Evolutionary conservation across 2,113 vertebrate species (phyloP).

Genomic region (Orcinus orca): DNA sequence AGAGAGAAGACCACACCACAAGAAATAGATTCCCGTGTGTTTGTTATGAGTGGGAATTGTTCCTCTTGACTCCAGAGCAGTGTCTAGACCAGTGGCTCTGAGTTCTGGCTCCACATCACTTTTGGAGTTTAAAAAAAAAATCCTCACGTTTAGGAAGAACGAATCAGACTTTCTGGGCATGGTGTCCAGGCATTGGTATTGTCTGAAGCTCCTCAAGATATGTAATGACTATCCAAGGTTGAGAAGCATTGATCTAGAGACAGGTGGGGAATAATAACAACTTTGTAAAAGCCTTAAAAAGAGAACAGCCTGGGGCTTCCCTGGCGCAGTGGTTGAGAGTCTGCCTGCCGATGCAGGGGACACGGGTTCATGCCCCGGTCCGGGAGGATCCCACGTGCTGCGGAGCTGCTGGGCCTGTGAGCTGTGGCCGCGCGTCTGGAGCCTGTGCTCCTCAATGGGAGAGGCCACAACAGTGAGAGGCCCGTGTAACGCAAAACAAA

Average conservation of each 20-base stretch:
- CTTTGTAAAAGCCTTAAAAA: not conserved
- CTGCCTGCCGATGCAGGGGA: too few relatives aligned
- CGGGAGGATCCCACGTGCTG: too few relatives aligned
- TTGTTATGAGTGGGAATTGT: not conserved
- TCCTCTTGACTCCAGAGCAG: not conserved
- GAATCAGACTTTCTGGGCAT: not conserved
- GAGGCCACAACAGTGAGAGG: too few relatives aligned
- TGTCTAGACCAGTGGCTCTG: not conserved
- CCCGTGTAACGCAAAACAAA: too few relatives aligned
- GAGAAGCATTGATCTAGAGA: not conserved
- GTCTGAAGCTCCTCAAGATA: not conserved
- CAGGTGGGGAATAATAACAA: not conserved
- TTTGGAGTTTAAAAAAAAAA: not conserved
- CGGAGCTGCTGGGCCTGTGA: too few relatives aligned
- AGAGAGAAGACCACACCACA: not conserved
- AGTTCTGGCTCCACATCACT: not conserved
- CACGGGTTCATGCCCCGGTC: too few relatives aligned
- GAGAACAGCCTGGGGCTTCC: not conserved
- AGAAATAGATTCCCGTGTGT: not conserved
- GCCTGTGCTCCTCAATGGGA: too few relatives aligned
- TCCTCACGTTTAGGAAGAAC: not conserved
- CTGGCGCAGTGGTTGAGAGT: too few relatives aligned
- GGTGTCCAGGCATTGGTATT: not conserved
- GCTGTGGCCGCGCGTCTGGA: too few relatives aligned
- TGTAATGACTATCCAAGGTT: not conserved